Base-by-base conservation (phyloP, 2,113 vertebrate species). In the Grammomys dolichurus region DNA sequence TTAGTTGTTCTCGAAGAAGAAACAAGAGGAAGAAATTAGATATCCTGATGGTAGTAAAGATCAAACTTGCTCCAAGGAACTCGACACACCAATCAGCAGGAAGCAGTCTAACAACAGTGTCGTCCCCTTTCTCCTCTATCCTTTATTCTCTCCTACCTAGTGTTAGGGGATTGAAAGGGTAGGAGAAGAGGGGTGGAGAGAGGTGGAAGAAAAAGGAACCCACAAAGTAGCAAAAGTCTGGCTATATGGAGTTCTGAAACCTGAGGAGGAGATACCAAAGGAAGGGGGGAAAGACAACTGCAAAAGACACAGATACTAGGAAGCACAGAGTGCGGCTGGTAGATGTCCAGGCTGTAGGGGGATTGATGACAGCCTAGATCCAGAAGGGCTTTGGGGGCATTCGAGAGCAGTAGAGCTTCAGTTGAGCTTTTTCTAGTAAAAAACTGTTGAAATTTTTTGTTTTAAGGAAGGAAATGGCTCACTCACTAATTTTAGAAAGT, bases 371-470 rank as follows among this genome's bases (percentile, higher is more conserved):
- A 10, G 7, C 17, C 54, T 75, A 92, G 67, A 63, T 80, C 31
- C 31, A 70, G 16, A n/a, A 91, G 40, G 65, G 22, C 6, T 69
- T 88, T 93, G 51, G 85, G 33, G 33, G 16, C 28, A 26, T 84
- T 28, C 22, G 26, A n/a, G 20, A 91, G 26, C 20, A 22, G 26
- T n/a, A n/a, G 26, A 90, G 26, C 40, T 95, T 90, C 24, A 31
- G 40, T 75, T 89, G 40, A 24, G 7, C 56, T 43, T 72, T 76
- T 90, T 93, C 87, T 77, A 93, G 36, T 69, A 82, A 82, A 87
- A 75, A n/a, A 77, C 40, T 16, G 54, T 11, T 63, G 75, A 63
- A 31, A 70, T 12, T 1, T 82, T 60, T 40, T 63, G 19, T 91
- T 85, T 70, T 91, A 84, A 40, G 9, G 76, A 56, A 87, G 56